Conservation (phyloP, 2,113 vertebrate species). For the Galeopterus variegatus region DNA sequence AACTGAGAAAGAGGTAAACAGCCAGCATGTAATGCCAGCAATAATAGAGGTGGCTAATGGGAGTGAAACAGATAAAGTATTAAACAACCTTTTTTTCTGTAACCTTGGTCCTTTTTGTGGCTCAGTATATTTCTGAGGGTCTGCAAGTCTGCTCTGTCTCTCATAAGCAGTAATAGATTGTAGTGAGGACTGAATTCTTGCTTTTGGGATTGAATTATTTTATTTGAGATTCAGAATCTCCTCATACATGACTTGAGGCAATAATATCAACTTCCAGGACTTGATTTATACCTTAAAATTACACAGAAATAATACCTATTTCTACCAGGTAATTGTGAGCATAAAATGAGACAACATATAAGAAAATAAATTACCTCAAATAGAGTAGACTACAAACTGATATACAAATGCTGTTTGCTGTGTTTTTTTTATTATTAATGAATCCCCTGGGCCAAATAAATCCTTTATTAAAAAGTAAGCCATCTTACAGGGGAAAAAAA, state of each 20-base stretch:
- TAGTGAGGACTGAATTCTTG: neutral
- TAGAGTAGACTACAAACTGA: neutral
- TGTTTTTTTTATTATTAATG: conserved; percentile 64
- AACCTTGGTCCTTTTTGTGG: neutral
- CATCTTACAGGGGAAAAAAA: conserved; percentile 43
- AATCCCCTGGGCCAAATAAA: conserved; percentile 72
- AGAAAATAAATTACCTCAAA: neutral
- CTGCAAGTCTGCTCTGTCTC: neutral
- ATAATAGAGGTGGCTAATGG: neutral
- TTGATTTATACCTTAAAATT: conserved; percentile 12
- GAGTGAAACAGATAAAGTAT: neutral
- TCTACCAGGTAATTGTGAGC: neutral
- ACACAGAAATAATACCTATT: neutral
- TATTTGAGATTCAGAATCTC: neutral
- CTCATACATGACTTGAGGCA: neutral
- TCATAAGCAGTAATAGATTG: neutral
- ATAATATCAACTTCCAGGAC: neutral
- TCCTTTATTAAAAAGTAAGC: conserved; percentile 58
- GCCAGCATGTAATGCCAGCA: neutral
- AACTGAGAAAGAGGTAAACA: neutral
- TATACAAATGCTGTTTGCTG: neutral
- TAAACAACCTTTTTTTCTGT: neutral
- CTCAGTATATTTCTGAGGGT: neutral
- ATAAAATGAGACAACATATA: neutral
- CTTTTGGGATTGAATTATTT: neutral